Base-by-base conservation (phyloP, 2,888 invertebrate species). In the Drosophila monieri region DNA sequence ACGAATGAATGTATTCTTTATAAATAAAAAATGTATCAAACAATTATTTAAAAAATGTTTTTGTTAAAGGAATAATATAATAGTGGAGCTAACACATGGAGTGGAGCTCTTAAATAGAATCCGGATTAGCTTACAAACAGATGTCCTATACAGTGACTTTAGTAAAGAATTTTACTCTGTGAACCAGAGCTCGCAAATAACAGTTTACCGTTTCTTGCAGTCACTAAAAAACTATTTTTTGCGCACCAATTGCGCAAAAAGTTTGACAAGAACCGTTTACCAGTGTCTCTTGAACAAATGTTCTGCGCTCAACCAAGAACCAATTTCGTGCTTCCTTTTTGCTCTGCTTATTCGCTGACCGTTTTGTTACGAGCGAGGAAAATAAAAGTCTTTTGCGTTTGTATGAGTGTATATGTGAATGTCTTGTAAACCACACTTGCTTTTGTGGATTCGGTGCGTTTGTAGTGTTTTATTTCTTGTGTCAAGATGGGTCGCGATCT, bases 391-490 rank as follows among this genome's bases (percentile, higher is more conserved):
- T 6, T 47, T 14, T 47, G 10, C 15, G 9, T 10, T 47, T 48
- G 30, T 18, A 32, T 30, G 30, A 15, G 48, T 35, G 12, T 21
- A 47, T 37, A 32, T 32, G 32, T 9, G 32, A 32, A 32, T 32
- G 10, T 12, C 10, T 37, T n/a, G 37, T 37, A 37, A 15, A n/a
- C n/a, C 23, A 23, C 23, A 44, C 6, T 44, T 44, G 44, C n/a
- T 23, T 23, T 44, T 25, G 23, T 23, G 44, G 12, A 44, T 23
- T 25, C 8, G n/a, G 44, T 49, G 49, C 21, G 35, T 49, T 49
- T 35, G 32, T 18, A 49, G 18, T 35, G 32, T 21, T 35, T 32
- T 49, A 35, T 9, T 35, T 32, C 3, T 35, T n/a, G n/a, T n/a
- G n/a, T n/a, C n/a, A n/a, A n/a, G n/a, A n/a, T n/a, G n/a, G n/a